These are phyloP conservation scores for Huso huso DNA, from an alignment of 2,797 vertebrate species.

Conservation along the genomic window DNA sequence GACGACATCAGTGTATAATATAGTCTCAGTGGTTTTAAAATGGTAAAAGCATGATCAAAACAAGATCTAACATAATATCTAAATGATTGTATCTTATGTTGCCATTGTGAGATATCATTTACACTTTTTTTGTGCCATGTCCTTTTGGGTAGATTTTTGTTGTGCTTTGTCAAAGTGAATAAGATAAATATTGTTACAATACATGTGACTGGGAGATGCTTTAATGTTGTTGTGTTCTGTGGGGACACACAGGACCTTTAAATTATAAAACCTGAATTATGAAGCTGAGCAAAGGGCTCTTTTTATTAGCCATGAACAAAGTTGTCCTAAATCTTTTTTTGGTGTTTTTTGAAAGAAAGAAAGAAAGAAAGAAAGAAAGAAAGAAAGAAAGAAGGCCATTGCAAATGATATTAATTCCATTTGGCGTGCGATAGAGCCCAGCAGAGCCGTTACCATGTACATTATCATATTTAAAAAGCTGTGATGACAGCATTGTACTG, in stretches of 20 bases:
- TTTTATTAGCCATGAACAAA: neutral
- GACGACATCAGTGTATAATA: neutral
- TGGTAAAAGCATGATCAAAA: too few relatives aligned
- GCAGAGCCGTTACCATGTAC: slow-evolving; percentile 65
- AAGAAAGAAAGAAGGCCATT: slow-evolving; percentile 47
- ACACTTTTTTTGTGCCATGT: too few relatives aligned
- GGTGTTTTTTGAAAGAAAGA: neutral
- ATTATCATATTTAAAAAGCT: slow-evolving; percentile 77
- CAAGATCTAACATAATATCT: too few relatives aligned
- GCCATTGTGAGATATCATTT: too few relatives aligned
- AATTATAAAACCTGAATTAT: slow-evolving; percentile 38
- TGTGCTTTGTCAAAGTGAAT: too few relatives aligned
- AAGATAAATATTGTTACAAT: slow-evolving; percentile 12
- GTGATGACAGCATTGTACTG: slow-evolving; percentile 73
- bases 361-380: slow-evolving; percentile 30
- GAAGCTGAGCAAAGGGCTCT: slow-evolving; percentile 17
- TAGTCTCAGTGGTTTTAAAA: too few relatives aligned
- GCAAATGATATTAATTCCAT: slow-evolving; percentile 55
- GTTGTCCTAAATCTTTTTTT: too few relatives aligned
- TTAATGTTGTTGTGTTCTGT: slow-evolving; percentile 20
- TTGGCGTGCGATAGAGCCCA: slow-evolving; percentile 56
- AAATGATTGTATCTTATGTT: too few relatives aligned
- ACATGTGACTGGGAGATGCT: slow-evolving; percentile 24
- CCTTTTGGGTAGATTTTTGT: too few relatives aligned
- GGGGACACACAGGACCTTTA: slow-evolving; percentile 10